Percentiles rank a stretch among this genome's conserved stretches.
Evolutionary conservation across 2,888 invertebrate species (phyloP).

Genomic region (Agelastica alni): DNA sequence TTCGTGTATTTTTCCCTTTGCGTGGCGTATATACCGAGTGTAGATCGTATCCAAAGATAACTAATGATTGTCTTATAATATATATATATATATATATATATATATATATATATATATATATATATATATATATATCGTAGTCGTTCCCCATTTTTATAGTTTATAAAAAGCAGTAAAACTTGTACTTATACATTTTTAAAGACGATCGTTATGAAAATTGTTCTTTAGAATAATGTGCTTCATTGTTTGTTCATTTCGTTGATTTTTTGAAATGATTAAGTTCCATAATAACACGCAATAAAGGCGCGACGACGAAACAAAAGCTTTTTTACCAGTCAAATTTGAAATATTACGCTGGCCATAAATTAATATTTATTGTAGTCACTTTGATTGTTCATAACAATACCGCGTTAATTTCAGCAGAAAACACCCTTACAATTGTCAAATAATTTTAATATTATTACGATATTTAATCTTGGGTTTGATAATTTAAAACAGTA

Average conservation of each 20-base stretch:
- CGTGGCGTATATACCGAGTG: conserved; percentile 44
- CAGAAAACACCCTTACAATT: no score
- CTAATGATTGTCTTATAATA: conserved; percentile 53
- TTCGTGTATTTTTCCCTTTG: conserved; percentile 44
- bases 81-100: no score
- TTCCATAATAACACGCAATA: conserved; percentile 23
- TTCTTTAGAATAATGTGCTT: conserved; percentile 27
- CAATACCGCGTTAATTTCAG: no score
- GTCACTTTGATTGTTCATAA: no score
- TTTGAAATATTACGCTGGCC: no score
- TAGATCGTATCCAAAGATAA: conserved; percentile 52
- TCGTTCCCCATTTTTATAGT: conserved; percentile 32
- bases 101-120: no score
- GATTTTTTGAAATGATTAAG: conserved; percentile 26
- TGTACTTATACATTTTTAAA: conserved; percentile 43
- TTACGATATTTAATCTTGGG: no score
- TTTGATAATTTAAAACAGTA: no score
- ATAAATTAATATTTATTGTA: no score
- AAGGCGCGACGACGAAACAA: background rate
- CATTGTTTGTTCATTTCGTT: conserved; percentile 20
- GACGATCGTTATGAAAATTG: conserved; percentile 33
- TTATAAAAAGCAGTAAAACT: conserved; percentile 30
- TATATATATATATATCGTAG: no score
- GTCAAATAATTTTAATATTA: no score
- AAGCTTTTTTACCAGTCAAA: no score